Evolutionary conservation across 2,888 invertebrate genomes (phyloP), one percentile per base, ranked within the genome.

Genomic region (Limnephilus auricula): DNA sequence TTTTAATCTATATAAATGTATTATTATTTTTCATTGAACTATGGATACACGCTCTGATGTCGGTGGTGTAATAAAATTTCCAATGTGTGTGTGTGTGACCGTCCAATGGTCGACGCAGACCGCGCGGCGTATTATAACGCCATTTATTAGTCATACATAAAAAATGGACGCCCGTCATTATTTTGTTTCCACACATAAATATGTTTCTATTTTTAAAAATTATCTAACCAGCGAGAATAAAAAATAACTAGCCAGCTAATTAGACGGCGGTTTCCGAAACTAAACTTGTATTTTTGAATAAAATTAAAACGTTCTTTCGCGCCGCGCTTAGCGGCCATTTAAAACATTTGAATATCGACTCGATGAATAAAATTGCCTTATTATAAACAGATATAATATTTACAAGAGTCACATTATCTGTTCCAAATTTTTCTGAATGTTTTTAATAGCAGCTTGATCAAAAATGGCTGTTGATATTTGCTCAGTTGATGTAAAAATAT

Each of bases 381-480:
- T 87, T 65, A 30, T 15, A 30, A 85, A 40, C 45, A n/a, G 5
- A 85, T 45, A 86, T 31, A 86, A 50, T 86, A 86, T 83, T 83
- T 88, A 79, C 87, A 78, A 88, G 65, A 37, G 31, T 85, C 25
- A 12, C 40, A 45, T 85, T 85, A 40, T 85, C 85, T 40, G 10
- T 40, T 78, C 37, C 37, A 88, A 37, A 88, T 18, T 65, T 86
- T 65, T n/a, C 65, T 65, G 65, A n/a, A 25, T 83, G 25, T 86
- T 88, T 85, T 79, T 79, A 34, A 34, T 88, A 88, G 78, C 87
- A 78, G 87, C 87, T 86, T 79, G 79, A 86, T 79, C 85, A 90
- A 90, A 90, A 85, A 90, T 90, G 90, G 87, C 87, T 86, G 86
- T 90, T 90, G 90, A 34, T 90, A 86, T 90, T 90, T 90, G 90